Base-by-base conservation (phyloP, 2,888 invertebrate species). In the Epicampocera succincta region DNA sequence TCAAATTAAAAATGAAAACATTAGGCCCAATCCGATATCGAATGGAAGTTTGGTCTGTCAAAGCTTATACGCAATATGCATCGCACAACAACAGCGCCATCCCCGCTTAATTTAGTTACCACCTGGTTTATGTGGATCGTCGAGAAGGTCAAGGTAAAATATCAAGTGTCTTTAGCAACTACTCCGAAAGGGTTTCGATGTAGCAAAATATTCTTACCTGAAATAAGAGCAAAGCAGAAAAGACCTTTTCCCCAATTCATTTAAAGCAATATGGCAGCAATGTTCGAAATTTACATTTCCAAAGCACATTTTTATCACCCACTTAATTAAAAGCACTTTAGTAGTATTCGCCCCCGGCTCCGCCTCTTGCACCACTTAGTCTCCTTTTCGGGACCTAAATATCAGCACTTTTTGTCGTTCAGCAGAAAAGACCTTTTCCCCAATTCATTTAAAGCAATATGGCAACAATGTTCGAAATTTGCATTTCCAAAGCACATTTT, bases 21-120 rank as follows among this genome's bases (percentile, higher is more conserved):
- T 69, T 94, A 98, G 94, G 99, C 99, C 44, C 99, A 99, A 94
- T 99, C 99, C 56, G 99, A 99, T 92, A 99, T 98, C 87, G 99
- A 99, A 92, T 99, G 99, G 99, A 99, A 99, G 92, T 99, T 98
- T 90, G 99, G 99, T 33, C 92, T 99, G 88, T 99, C 99, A 71
- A 99, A 99, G 92, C 93, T 99, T 89, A 98, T 99, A 90, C 93
- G 99, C 85, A 98, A 98, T 90, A 99, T 99, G 99, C 99, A 99
- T 92, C 94, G 96, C 88, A 98, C 99, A 8, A 98, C 96, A 74
- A 98, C 99, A 0, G 99, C 99, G 0, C 99, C 99, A 0, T 96
- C 99, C 13, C 99, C 99, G 1, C 94, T 99, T 85, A 99, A 99
- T 91, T 93, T 99, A 85, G 94, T 99, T 87, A 99, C 98, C 56